Evolutionary conservation across 23 tunicate species (phyloP), one percentile per base, ranked within the genome.

Genomic region (Oikopleura dioica): DNA sequence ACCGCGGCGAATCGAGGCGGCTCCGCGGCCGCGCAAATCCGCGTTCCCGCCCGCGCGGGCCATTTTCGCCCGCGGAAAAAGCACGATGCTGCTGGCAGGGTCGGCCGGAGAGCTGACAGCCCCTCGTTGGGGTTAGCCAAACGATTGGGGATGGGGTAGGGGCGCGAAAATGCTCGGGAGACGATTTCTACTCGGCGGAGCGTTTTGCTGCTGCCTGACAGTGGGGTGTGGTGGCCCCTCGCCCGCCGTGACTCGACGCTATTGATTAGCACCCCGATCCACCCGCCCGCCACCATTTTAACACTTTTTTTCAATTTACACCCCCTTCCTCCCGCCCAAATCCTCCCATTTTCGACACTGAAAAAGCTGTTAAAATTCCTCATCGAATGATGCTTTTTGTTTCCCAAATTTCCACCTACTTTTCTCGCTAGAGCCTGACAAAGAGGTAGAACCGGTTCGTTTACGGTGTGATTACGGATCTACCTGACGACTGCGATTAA

Each of bases 241-340:
- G 72, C 72, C 72, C 72, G 72, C 72, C 72, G 72, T 63, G 72
- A 63, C 72, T 63, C 72, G 72, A 63, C 72, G 72, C 72, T 63
- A 63, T 63, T 63, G 72, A 63, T 63, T 63, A 63, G 30, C 72
- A 63, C 72, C 72, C 26, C 29, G 33, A 23, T 2, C 72, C 72
- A 24, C 30, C 29, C 33, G 26, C 33, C 72, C 72, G 26, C 72
- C 72, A 31, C 16, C 4, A 23, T 12, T 63, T 63, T 63, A 16
- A 31, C 72, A 63, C 72, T 2, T 2, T 12, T 2, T 2, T 24
- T 23, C 4, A 12, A 63, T 63, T 63, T 63, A 63, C 72, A 63
- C 33, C 30, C 72, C 72, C 26, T 63, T 63, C 29, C 33, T 2
- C 4, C 26, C 26, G 26, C 33, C 32, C 72, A 28, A 63, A 63